phyloP scores from a whole-genome alignment of 2,888 invertebrate genomes.

The Spodoptera littoralis region DNA sequence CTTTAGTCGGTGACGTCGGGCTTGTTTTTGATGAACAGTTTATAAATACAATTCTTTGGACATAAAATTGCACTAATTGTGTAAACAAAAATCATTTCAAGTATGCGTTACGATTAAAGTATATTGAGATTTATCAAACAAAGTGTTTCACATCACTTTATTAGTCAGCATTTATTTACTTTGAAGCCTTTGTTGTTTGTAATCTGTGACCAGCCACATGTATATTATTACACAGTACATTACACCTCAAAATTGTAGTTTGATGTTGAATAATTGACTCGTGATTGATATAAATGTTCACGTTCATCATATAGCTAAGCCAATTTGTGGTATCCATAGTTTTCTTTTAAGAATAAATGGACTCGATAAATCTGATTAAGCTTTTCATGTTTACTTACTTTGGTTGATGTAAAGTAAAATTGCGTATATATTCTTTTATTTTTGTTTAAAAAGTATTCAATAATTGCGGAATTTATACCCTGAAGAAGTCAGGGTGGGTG shows the following conservation, averaged over 20 bases:
- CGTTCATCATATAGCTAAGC: slow-evolving; percentile 30
- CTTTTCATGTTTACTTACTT: neutral
- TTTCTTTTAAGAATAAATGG: slow-evolving; percentile 23
- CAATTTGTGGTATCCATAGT: slow-evolving; percentile 29
- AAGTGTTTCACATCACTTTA: no score
- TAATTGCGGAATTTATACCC: no score
- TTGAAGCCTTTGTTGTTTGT: slow-evolving; percentile 10
- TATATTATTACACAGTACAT: slow-evolving; percentile 67
- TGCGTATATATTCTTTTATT: no score
- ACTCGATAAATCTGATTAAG: neutral
- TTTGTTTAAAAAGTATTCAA: no score
- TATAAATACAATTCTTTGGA: neutral
- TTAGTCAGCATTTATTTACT: no score
- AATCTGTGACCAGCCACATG: slow-evolving; percentile 42
- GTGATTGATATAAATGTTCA: slow-evolving; percentile 52
- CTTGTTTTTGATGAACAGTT: neutral
- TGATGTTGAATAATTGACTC: slow-evolving; percentile 63
- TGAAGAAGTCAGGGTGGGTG: no score
- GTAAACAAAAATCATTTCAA: no score
- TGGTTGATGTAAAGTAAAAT: neutral
- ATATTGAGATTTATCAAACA: no score
- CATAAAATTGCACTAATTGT: no score
- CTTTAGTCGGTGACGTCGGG: no score
- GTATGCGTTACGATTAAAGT: no score
- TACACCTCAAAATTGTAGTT: slow-evolving; percentile 67